These are phyloP conservation scores for Aphis gossypii DNA, from an alignment of 1,140 invertebrate genomes.

Conservation along the genomic window DNA sequence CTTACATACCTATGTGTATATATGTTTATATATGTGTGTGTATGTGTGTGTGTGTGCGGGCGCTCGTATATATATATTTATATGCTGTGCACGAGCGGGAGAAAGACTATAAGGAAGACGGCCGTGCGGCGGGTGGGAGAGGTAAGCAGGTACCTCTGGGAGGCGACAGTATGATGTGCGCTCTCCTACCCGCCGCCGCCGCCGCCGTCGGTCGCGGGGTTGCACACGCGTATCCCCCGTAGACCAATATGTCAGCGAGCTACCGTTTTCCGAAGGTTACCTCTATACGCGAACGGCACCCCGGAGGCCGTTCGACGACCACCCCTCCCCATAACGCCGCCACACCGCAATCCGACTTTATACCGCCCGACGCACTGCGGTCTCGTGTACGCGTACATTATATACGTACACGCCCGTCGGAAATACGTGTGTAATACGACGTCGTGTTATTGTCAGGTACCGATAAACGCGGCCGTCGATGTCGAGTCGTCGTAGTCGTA, in stretches of 20 bases:
- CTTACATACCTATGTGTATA: background rate
- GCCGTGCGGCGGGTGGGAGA: background rate
- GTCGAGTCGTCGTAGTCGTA: too few relatives aligned
- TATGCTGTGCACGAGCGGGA: background rate
- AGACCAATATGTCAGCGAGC: slow-evolving; percentile 57
- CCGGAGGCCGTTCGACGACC: slow-evolving; percentile 55
- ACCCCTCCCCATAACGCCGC: background rate
- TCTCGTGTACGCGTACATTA: background rate
- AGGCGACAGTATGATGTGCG: slow-evolving; percentile 57
- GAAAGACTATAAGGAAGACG: background rate
- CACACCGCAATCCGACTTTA: background rate
- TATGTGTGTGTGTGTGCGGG: background rate
- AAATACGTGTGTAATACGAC: background rate
- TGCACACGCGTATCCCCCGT: slow-evolving; percentile 47
- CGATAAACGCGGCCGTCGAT: too few relatives aligned
- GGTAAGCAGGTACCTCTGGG: slow-evolving; percentile 41
- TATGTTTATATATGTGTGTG: background rate
- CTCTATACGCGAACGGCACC: slow-evolving; percentile 53
- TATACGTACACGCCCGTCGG: background rate
- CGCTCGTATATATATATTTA: background rate
- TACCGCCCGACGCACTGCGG: slow-evolving; percentile 24
- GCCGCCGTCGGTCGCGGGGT: too few relatives aligned
- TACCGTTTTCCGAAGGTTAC: slow-evolving; percentile 58
- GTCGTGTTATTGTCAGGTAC: too few relatives aligned
- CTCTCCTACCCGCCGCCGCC: background rate